Evolutionary conservation across 2,888 invertebrate species (phyloP), one percentile per base, ranked within the genome.

Genomic region (Cheiracanthium punctorium): DNA sequence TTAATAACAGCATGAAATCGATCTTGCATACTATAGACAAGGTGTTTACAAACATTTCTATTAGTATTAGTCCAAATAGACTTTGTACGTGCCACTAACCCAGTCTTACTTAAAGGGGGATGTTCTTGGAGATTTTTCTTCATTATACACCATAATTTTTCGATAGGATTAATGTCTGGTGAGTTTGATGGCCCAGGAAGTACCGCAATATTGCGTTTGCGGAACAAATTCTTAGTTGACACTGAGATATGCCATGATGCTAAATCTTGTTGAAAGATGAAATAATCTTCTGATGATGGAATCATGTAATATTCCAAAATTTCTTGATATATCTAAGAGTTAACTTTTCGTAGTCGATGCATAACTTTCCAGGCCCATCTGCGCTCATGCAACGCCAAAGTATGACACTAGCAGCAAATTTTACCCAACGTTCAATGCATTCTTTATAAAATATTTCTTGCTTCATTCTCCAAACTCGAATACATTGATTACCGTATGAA

Each of bases 231-330:
- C 58, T 7, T 37, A 37, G 8, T 58, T 58, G 58, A 58, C 58
- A 58, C 58, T 7, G 58, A 58, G 8, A 20, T 58, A 58, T 58
- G 58, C 8, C 1, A 20, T 58, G 58, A 20, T 20, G 8, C 58
- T 58, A 58, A 58, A 58, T 58, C 20, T 20, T 28, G 28, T 58
- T 28, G 20, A 24, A 37, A 37, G 37, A 37, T 28, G 24, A 58
- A 58, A 8, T 24, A 58, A 58, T 58, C 58, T 58, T 20, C 24
- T 58, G 58, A 58, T 20, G 58, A 58, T 20, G 58, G 58, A 58
- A 58, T 58, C 58, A 17, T 58, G 58, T 58, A 58, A 58, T 58
- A 58, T 58, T 58, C 58, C 58, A 58, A 58, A 20, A 58, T 58
- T 58, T 58, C 20, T 58, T 5, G 0, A 58, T 20, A 58, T 28